A percentile compares a stretch with the other conserved stretches of the same genome.
Evolutionary conservation across 2,888 invertebrate genomes (phyloP).

Genomic region (Patella caerulea): DNA sequence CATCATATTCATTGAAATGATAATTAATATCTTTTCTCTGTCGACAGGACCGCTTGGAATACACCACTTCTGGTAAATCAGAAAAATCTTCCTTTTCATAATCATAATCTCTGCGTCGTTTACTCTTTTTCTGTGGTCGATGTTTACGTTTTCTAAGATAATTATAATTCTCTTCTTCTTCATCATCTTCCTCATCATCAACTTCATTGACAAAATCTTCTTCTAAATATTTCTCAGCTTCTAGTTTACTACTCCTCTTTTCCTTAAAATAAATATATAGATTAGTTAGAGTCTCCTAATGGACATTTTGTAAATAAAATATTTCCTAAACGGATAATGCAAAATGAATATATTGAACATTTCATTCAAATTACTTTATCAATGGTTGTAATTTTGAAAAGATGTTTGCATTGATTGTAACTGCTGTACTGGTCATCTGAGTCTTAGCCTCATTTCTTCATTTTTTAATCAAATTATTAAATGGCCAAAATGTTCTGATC

Average conservation of each 20-base stretch:
- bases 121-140: constrained; percentile 12
- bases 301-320: too few species aligned
- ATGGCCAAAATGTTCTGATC: too few species aligned
- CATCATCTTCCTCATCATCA: constrained; percentile 77
- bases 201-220: constrained; percentile 54
- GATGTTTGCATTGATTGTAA: too few species aligned
- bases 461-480: too few species aligned
- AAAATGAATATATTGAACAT: too few species aligned
- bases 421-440: too few species aligned
- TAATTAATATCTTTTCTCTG: constrained; percentile 83
- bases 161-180: constrained; percentile 79
- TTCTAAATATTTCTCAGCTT: constrained; percentile 12
- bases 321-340: too few species aligned
- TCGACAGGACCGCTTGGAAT: constrained; percentile 77
- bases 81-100: constrained; percentile 15
- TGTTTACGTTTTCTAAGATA: constrained; percentile 20
- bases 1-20: constrained; percentile 91
- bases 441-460: too few species aligned
- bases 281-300: background rate
- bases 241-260: constrained; percentile 18
- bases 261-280: background rate
- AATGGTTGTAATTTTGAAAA: too few species aligned
- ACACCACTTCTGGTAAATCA: constrained; percentile 36
- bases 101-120: constrained; percentile 18
- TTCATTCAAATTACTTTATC: too few species aligned